Percentiles rank a stretch among this genome's conserved stretches.
Evolutionary conservation across 1,140 invertebrate species (phyloP).

Genomic region (Zaprionus davidi): DNA sequence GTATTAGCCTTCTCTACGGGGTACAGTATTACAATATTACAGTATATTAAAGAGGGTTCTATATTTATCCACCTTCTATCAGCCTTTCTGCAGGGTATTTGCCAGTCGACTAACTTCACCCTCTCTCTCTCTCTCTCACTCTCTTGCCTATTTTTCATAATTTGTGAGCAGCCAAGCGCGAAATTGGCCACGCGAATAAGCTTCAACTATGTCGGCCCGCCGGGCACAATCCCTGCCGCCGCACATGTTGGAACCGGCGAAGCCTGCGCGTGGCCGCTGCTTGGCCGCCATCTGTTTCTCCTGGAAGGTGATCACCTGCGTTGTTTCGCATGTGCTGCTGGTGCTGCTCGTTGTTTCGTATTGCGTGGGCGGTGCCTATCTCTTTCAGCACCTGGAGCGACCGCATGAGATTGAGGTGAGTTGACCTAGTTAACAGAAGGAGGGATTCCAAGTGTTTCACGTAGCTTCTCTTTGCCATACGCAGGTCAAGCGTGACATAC

Average conservation of each 20-base stretch:
- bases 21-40: too few relatives aligned
- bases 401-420: constrained; percentile 90
- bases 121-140: background rate
- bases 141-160: constrained; percentile 46
- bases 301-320: constrained; percentile 93
- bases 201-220: constrained; percentile 66
- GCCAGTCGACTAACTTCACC: background rate
- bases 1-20: too few relatives aligned
- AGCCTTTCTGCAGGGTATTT: constrained; percentile 12
- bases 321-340: constrained; percentile 94
- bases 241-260: constrained; percentile 73
- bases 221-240: constrained; percentile 79
- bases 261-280: constrained; percentile 83
- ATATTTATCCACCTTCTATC: too few relatives aligned
- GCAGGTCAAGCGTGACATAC: constrained; percentile 92
- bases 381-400: constrained; percentile 92
- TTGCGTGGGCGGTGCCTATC: constrained; percentile 93
- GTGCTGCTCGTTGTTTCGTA: constrained; percentile 93
- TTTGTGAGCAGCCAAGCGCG: constrained; percentile 55
- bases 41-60: too few relatives aligned
- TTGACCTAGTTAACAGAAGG: background rate
- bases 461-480: background rate
- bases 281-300: constrained; percentile 86
- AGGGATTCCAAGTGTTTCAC: background rate
- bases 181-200: constrained; percentile 50